Conservation (phyloP, 2,113 vertebrate genomes). For the Aptenodytes forsteri region DNA sequence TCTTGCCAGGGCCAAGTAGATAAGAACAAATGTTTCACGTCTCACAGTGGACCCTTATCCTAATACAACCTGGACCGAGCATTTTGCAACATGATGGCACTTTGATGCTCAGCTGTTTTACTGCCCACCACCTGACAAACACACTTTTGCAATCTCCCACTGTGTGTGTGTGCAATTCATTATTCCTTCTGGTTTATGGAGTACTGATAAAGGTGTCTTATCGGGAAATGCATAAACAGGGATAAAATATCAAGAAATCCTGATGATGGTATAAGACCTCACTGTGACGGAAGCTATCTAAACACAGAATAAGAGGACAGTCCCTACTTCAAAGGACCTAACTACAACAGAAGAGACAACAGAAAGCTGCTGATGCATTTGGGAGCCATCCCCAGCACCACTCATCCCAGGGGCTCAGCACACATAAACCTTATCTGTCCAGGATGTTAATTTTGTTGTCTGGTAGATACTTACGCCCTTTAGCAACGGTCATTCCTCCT, state of each 20-base stretch:
- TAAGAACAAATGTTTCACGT: neutral
- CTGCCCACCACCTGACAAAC: no score
- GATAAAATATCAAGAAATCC: neutral
- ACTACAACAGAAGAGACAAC: neutral
- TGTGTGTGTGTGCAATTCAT: rapidly evolving
- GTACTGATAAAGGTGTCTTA: neutral
- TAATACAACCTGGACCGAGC: neutral
- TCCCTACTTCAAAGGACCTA: neutral
- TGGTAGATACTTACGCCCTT: neutral
- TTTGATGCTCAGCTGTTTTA: neutral
- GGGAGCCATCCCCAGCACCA: neutral
- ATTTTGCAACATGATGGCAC: rapidly evolving
- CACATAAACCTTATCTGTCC: neutral
- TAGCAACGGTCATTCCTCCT: neutral
- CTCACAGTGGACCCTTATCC: neutral
- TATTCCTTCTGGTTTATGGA: neutral
- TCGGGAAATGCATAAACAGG: neutral
- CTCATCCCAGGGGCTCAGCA: neutral
- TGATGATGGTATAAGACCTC: neutral
- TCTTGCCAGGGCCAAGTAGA: neutral
- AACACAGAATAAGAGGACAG: neutral
- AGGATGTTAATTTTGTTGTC: neutral
- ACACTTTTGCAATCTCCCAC: neutral
- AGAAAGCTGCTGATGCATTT: neutral
- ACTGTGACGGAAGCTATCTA: neutral